A percentile compares a stretch with the other conserved stretches of the same genome.
phyloP scores from a whole-genome alignment of 1,140 invertebrate species.

The Archivesica marissinica region DNA sequence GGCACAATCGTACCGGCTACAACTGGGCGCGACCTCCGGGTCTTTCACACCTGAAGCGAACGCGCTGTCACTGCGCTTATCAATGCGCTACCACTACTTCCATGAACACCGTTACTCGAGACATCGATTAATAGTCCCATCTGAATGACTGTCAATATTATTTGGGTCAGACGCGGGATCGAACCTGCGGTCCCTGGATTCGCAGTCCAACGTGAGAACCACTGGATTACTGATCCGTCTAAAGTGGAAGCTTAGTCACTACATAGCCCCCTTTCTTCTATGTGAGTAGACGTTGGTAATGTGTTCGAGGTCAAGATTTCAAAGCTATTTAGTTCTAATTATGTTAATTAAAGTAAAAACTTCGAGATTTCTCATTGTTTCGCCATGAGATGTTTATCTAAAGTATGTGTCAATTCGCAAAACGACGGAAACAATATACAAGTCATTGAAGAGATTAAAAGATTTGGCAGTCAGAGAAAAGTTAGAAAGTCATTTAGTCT shows the following conservation, averaged over 20 bases:
- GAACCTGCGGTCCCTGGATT: too few relatives aligned
- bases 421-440: constrained; percentile 16
- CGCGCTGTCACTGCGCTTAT: too few relatives aligned
- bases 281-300: neutral
- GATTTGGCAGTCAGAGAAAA: neutral
- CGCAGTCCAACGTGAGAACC: too few relatives aligned
- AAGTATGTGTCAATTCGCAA: constrained; percentile 19
- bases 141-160: too few relatives aligned
- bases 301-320: constrained; percentile 14
- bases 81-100: too few relatives aligned
- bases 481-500: constrained; percentile 45
- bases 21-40: too few relatives aligned
- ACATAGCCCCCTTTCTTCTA: neutral
- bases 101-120: too few relatives aligned
- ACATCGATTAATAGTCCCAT: too few relatives aligned
- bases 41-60: too few relatives aligned
- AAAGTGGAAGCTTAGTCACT: neutral
- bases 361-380: constrained; percentile 35
- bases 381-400: neutral
- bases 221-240: neutral
- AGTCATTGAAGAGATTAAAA: neutral
- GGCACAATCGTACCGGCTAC: too few relatives aligned
- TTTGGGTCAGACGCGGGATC: too few relatives aligned
- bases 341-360: constrained; percentile 3
- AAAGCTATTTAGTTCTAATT: neutral